Conservation (phyloP, 2,888 invertebrate genomes). For the Leptinotarsa juncta region DNA sequence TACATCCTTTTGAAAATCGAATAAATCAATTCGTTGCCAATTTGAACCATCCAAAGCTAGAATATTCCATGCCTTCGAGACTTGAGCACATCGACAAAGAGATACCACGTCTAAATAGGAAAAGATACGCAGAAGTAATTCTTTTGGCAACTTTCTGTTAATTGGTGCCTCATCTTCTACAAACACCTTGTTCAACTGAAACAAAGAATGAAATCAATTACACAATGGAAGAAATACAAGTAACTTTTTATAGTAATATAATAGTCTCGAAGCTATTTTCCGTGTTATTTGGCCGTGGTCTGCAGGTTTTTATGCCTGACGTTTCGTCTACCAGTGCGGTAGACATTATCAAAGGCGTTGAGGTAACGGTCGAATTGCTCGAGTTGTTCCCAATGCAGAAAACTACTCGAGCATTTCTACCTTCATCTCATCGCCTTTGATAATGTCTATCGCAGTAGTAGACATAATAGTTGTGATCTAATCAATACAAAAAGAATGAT, state of each 20-base stretch:
- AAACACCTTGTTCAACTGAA: conserved; percentile 78
- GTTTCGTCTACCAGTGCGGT: no score
- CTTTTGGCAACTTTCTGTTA: conserved; percentile 96
- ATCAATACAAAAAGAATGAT: no score
- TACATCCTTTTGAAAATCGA: conserved; percentile 98
- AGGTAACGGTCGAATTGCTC: no score
- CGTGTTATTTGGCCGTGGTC: no score
- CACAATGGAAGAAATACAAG: background rate
- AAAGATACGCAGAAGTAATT: conserved; percentile 91
- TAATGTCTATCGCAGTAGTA: no score
- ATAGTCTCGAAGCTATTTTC: no score
- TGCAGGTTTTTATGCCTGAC: no score
- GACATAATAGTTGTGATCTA: no score
- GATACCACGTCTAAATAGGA: conserved; percentile 97
- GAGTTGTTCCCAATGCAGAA: no score
- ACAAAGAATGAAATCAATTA: conserved; percentile 24
- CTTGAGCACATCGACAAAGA: conserved; percentile 95
- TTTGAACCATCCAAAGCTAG: conserved; percentile 98
- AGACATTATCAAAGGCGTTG: no score
- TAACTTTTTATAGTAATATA: background rate
- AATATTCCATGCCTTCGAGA: conserved; percentile 86
- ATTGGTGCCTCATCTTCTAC: conserved; percentile 88
- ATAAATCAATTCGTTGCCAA: conserved; percentile 99
- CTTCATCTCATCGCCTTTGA: no score
- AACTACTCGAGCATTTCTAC: no score